Conservation (phyloP, 1,140 invertebrate species). For the Listronotus bonariensis region DNA sequence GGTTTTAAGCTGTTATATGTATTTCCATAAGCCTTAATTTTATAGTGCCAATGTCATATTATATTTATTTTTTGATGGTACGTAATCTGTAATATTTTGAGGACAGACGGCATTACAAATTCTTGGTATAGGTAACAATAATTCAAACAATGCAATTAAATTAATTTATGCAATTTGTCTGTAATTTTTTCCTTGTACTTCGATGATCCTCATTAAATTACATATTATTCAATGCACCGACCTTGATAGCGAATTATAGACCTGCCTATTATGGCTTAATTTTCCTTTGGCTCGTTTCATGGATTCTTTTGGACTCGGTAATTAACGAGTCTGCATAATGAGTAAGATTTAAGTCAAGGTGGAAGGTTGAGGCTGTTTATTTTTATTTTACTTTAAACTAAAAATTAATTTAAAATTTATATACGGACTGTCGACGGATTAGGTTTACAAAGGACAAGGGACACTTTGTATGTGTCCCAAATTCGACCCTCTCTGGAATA, state of each 20-base stretch:
- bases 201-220: constrained; percentile 15
- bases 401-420: too few relatives aligned
- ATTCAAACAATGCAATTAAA: constrained; percentile 19
- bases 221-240: constrained; percentile 11
- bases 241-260: constrained; percentile 11
- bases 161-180: constrained; percentile 15
- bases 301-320: not conserved
- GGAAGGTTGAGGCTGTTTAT: constrained; percentile 10
- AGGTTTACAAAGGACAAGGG: too few relatives aligned
- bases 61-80: too few relatives aligned
- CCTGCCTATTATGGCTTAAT: constrained; percentile 24
- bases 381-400: not conserved
- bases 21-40: too few relatives aligned
- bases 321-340: constrained; percentile 9
- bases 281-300: constrained; percentile 6
- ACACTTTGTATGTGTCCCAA: too few relatives aligned
- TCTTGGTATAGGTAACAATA: not conserved
- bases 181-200: constrained; percentile 11
- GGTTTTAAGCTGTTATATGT: too few relatives aligned
- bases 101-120: too few relatives aligned
- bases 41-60: too few relatives aligned
- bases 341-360: constrained; percentile 10
- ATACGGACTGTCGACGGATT: too few relatives aligned
- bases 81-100: too few relatives aligned
- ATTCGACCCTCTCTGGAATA: too few relatives aligned